Conservation (phyloP, 53 echinoderm and acorn worm genomes). For the Crossaster papposus region DNA sequence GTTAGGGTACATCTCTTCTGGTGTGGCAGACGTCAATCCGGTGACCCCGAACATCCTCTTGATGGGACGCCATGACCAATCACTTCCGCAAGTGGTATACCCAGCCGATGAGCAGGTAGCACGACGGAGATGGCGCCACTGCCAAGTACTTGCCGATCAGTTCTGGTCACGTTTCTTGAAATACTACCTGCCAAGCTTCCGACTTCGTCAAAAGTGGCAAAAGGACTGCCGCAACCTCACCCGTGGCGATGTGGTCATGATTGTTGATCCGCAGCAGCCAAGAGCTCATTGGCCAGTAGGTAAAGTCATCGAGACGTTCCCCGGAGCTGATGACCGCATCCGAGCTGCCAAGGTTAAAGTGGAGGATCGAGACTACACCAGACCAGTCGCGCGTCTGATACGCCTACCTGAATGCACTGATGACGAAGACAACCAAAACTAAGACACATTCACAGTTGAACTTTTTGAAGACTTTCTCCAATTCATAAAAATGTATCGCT, state of each 20-base stretch:
- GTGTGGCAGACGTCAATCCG: conserved; percentile 6
- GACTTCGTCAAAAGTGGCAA: not conserved
- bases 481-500: too few species aligned
- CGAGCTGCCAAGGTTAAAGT: not conserved
- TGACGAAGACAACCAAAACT: too few species aligned
- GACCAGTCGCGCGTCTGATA: too few species aligned
- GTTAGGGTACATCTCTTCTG: not conserved
- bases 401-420: too few species aligned
- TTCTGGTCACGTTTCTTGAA: conserved; percentile 33
- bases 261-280: not conserved
- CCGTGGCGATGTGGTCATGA: not conserved
- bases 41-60: conserved; percentile 58
- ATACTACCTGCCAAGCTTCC: conserved; percentile 14
- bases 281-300: not conserved
- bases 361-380: too few species aligned
- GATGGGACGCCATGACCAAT: conserved; percentile 56
- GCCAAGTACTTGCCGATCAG: conserved; percentile 50
- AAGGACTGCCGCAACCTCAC: not conserved
- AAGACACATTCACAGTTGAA: too few species aligned
- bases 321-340: not conserved
- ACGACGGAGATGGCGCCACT: conserved; percentile 47
- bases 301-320: too few species aligned
- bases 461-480: too few species aligned
- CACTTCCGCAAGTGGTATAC: conserved; percentile 7
- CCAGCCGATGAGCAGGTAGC: conserved; percentile 10